Base-by-base conservation (phyloP, 2,888 invertebrate genomes). In the Drosophila kuntzei region DNA sequence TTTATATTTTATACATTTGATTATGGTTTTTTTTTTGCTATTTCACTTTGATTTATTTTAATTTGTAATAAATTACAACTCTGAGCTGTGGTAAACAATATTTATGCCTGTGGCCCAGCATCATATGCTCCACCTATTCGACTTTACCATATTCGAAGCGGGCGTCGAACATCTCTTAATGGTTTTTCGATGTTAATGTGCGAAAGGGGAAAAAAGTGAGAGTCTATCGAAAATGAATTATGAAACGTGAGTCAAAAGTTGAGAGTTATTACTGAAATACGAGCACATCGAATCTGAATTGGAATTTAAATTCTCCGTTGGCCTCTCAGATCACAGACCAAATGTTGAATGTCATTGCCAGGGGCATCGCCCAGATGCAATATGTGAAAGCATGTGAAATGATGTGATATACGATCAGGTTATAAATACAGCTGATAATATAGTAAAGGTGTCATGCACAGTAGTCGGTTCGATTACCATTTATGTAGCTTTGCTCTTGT, bases 41-140 rank as follows among this genome's bases (percentile, higher is more conserved):
- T 61, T 71, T 64, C 55, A 37, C 61, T 87, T 83, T 85, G 89
- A 89, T 85, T 89, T 89, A 87, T 85, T 87, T 85, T 89, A 89
- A 85, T 89, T 85, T 84, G 85, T 89, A 89, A 89, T 87, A 85
- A 87, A 85, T 87, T 79, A 84, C 74, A 62, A 74, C 79, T 87
- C 87, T 89, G 76, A 71, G 72, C 74, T 87, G 84, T 66, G 87
- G 75, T 66, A 39, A 72, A 67, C 69, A 83, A 72, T 85, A 81
- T 80, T 84, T 84, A 81, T 81, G 75, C 66, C 66, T 57, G 36
- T 50, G 49, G 66, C 53, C 41, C 60, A 60, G 62, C 58, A 67
- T 68, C 67, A 63, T 27, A 54, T 77, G 66, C 61, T 71, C 50
- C 60, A 66, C 73, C 60, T 77, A 53, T 61, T 53, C 32, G 53